Evolutionary conservation across 1,140 invertebrate genomes (phyloP).

Genomic region (Tetragnatha versicolor): DNA sequence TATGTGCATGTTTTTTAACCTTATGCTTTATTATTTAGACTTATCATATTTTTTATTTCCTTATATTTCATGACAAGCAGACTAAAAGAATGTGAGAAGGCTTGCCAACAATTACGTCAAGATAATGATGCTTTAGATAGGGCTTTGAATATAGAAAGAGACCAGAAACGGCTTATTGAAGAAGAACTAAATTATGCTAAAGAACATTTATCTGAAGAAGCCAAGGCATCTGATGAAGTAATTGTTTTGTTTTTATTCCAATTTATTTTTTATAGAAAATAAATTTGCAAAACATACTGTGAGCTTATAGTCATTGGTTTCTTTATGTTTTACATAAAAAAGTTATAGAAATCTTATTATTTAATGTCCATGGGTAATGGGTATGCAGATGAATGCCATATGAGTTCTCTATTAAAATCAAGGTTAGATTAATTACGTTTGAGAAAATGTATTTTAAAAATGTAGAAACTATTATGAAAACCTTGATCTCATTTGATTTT

Average conservation of each 20-base stretch:
- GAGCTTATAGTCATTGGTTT: not conserved
- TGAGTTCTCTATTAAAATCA: not conserved
- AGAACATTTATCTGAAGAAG: slow-evolving; percentile 27
- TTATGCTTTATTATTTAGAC: too few relatives aligned
- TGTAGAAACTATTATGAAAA: not conserved
- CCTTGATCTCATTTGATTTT: not conserved
- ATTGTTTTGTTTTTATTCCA: not conserved
- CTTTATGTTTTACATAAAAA: not conserved
- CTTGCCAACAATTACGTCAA: slow-evolving; percentile 26
- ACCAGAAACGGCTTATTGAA: slow-evolving; percentile 36
- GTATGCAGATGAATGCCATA: not conserved
- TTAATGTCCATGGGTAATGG: not conserved
- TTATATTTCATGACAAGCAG: slow-evolving; percentile 25
- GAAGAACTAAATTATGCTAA: slow-evolving; percentile 30
- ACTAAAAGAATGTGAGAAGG: slow-evolving; percentile 30
- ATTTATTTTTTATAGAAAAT: too few relatives aligned
- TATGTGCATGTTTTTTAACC: too few relatives aligned
- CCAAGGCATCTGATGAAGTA: slow-evolving; percentile 41
- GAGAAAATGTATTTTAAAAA: not conserved
- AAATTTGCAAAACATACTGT: not conserved
- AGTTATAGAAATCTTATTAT: not conserved
- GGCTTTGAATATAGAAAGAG: slow-evolving; percentile 35
- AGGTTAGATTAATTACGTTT: not conserved
- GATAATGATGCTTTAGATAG: slow-evolving; percentile 31
- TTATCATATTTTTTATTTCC: too few relatives aligned